Evolutionary conservation across 2,888 invertebrate genomes (phyloP), one percentile per base, ranked within the genome.

Genomic region (Drosophila nigricruria): DNA sequence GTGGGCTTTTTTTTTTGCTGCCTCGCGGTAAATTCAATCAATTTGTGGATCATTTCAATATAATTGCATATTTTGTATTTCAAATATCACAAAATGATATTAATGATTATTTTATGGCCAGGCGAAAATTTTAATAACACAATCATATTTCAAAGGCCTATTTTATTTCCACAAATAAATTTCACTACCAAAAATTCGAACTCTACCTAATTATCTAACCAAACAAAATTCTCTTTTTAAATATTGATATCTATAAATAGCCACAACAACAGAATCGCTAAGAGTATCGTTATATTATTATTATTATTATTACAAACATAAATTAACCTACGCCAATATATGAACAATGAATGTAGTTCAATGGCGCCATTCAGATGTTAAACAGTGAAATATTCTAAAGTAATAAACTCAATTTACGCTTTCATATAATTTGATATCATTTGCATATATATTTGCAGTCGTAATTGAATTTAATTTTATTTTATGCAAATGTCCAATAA

Each of bases 391-490:
- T 45, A 66, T 73, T 72, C 65, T 63, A 56, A 63, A 57, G 72
- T 72, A 79, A 79, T 76, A 83, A 73, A 73, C 58, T 58, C 45
- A 79, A 70, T 77, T 72, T 66, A 57, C 32, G 34, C 63, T 23
- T 50, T 56, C 63, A 64, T 61, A 63, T 70, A 27, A 57, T 52
- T 52, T 67, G 14, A 36, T 43, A 32, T 23, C 32, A 43, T 57
- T 27, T 54, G 38, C 32, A 38, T 70, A 45, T 56, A 45, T 67
- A 42, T 70, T 69, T 75, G 59, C 62, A 23, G 23, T 65, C 57
- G 59, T 72, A 82, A 85, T 80, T 80, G 75, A 75, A 77, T 83
- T 79, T 75, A 71, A 79, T 80, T 73, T 78, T 43, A 64, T 50
- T 68, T 56, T 65, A 75, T 81, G 71, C 66, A 67, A 73, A 79